Evolutionary conservation across 2,113 vertebrate genomes (phyloP), one percentile per base, ranked within the genome.

Genomic region (Otocyon megalotis): DNA sequence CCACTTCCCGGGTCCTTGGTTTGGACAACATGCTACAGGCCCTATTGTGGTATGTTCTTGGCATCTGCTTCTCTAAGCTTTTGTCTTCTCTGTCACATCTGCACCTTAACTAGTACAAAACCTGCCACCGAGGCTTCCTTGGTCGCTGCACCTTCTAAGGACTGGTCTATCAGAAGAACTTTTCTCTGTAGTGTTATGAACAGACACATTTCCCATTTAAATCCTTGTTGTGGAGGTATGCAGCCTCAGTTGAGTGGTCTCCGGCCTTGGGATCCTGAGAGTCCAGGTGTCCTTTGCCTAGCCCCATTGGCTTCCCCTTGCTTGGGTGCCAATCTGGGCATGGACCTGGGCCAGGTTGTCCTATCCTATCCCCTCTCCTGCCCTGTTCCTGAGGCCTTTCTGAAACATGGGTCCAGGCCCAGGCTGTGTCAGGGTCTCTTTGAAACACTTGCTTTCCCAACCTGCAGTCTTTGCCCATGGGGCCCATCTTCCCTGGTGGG

Each of bases 1-100:
- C n/a, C 13, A 17, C 28, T 56, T 0, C 6, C 1, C 2, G 35
- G 3, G 3, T 16, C 15, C 56, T 67, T 13, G 17, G 19, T 2
- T 4, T 3, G 12, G 28, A 15, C n/a, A 24, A 24, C 0, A 0
- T 32, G 10, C 10, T 11, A 1, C 3, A 14, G 43, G 13, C 37
- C 50, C 1, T 19, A 0, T 11, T 69, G 11, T 16, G 10, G 26
- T 11, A 13, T 16, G 11, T 76, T 69, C 3, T 43, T 0, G 22
- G 8, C 10, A 12, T 80, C 35, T 15, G 3, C 12, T 50, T 26
- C 3, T 7, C 9, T 24, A 63, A 2, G 5, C 35, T 19, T 9
- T 30, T 9, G 16, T 16, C 24, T 11, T 53, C 1, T 8, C 56
- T 20, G 7, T 17, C 24, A 14, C 10, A n/a, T 32, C 8, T 14